These are phyloP conservation scores for Willowsia nigromaculata DNA, from an alignment of 2,888 invertebrate species.

Conservation along the genomic window DNA sequence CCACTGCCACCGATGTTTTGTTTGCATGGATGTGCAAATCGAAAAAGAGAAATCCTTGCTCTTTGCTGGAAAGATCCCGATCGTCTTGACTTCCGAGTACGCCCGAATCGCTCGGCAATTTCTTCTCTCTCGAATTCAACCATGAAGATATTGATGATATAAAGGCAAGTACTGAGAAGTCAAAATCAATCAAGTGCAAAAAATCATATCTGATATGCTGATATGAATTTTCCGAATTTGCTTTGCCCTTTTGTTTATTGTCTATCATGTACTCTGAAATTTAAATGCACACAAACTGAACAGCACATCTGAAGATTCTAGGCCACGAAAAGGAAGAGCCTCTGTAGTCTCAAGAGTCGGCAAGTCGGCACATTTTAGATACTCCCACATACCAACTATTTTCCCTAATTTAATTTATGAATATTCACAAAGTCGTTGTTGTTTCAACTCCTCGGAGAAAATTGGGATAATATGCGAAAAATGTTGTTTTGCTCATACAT, in stretches of 20 bases:
- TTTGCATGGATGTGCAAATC: conserved; percentile 24
- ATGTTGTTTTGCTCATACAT: conserved; percentile 13
- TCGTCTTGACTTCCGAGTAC: conserved; percentile 40
- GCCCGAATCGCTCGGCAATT: background rate
- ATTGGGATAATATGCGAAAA: conserved; percentile 31
- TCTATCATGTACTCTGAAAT: too few relatives aligned
- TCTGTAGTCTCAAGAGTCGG: background rate
- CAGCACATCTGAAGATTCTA: background rate
- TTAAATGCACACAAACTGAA: background rate
- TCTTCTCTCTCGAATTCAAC: conserved; percentile 8
- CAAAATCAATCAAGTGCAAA: background rate
- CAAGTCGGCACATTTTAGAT: background rate
- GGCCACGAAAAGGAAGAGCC: background rate
- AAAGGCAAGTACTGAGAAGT: conserved; percentile 6
- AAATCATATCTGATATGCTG: background rate
- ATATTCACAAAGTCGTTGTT: conserved; percentile 58
- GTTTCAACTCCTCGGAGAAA: background rate
- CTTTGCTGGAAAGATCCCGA: conserved; percentile 64
- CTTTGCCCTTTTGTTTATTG: too few relatives aligned
- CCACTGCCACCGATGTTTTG: background rate
- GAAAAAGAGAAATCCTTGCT: conserved; percentile 31
- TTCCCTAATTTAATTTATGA: conserved; percentile 40
- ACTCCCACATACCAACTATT: conserved; percentile 27
- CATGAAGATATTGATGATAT: conserved; percentile 36
- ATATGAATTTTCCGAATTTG: background rate